phyloP scores from a whole-genome alignment of 2,888 invertebrate species.

The Boloria selene region DNA sequence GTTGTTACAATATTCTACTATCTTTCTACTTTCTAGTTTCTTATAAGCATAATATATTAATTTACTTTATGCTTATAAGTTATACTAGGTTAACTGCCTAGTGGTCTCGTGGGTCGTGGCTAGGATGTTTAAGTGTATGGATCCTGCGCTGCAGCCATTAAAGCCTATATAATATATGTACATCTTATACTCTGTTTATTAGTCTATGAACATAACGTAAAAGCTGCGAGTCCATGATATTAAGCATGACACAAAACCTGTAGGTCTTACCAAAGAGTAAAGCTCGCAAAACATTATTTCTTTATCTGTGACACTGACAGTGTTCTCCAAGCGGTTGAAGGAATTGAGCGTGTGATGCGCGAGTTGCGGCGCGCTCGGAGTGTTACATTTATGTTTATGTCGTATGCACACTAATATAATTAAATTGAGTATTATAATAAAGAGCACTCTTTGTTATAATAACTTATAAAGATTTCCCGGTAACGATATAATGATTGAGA shows the following conservation, averaged over 20 bases:
- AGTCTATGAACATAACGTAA: too few relatives aligned
- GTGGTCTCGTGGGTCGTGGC: not conserved
- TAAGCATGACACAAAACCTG: not conserved
- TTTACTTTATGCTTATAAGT: too few relatives aligned
- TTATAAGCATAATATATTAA: too few relatives aligned
- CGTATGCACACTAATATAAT: conserved; percentile 19
- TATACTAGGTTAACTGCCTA: not conserved
- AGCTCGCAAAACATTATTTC: conserved; percentile 21
- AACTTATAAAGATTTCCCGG: not conserved
- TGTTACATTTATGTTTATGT: conserved; percentile 34
- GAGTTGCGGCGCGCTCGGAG: conserved; percentile 7
- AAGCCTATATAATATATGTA: too few relatives aligned
- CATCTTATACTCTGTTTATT: too few relatives aligned
- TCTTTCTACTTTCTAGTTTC: too few relatives aligned
- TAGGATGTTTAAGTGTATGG: too few relatives aligned
- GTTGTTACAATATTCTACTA: too few relatives aligned
- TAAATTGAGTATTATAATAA: not conserved
- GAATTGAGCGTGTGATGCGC: conserved; percentile 15
- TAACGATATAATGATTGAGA: not conserved
- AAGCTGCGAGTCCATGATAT: too few relatives aligned
- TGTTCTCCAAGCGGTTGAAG: conserved; percentile 17
- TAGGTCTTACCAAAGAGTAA: too few relatives aligned
- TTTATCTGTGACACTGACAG: conserved; percentile 27
- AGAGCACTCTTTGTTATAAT: not conserved
- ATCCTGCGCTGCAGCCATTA: too few relatives aligned